Conservation (phyloP, 2,888 invertebrate genomes). For the Drosophila mercatorum region DNA sequence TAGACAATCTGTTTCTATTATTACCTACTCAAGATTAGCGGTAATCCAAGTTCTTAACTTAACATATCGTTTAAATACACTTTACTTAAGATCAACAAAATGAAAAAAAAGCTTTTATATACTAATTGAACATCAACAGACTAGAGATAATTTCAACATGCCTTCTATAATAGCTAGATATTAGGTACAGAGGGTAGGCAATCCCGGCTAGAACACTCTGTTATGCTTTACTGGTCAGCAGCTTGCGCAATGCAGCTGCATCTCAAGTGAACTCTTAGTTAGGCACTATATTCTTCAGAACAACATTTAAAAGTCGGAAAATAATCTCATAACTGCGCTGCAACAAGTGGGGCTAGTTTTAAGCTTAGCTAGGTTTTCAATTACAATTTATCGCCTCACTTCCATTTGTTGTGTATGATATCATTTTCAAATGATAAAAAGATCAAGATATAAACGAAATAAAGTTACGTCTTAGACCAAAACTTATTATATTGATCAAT, state of each 20-base stretch:
- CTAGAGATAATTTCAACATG: no score
- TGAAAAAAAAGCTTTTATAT: not conserved
- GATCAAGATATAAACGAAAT: no score
- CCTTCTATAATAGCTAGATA: no score
- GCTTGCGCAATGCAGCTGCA: slow-evolving; percentile 32
- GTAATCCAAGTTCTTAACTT: slow-evolving; percentile 5
- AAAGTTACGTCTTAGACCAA: no score
- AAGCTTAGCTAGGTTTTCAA: not conserved
- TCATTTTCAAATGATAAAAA: slow-evolving; percentile 21
- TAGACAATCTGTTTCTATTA: slow-evolving; percentile 20
- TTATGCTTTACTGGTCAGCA: not conserved
- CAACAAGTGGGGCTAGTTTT: not conserved
- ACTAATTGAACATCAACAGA: not conserved
- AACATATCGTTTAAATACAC: not conserved
- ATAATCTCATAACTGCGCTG: not conserved
- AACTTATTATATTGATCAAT: no score
- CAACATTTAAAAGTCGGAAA: not conserved
- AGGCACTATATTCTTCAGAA: slow-evolving; percentile 1
- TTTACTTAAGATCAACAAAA: not conserved
- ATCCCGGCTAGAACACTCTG: not conserved
- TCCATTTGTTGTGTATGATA: slow-evolving; percentile 11
- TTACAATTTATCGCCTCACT: not conserved
- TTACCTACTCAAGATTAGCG: slow-evolving; percentile 26
- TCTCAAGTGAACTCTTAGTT: slow-evolving; percentile 9
- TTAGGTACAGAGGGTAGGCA: no score